Evolutionary conservation across 2,888 invertebrate genomes (phyloP).

Genomic region (Sisyra terminalis): DNA sequence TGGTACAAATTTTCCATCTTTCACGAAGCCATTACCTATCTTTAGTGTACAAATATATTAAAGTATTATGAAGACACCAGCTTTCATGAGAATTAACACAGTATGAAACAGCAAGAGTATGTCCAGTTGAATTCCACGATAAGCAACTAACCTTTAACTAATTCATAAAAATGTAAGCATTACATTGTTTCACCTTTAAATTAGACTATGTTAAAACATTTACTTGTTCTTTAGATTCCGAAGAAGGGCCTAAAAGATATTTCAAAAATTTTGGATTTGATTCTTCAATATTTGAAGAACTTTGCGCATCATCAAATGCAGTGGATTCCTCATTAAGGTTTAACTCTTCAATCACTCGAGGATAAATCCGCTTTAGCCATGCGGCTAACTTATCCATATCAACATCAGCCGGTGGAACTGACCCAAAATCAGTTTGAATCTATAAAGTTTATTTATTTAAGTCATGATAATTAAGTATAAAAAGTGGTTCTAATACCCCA

Average conservation of each 20-base stretch:
- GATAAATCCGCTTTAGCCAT: constrained; percentile 31
- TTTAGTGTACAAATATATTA: constrained; percentile 21
- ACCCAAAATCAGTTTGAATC: constrained; percentile 26
- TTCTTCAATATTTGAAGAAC: constrained; percentile 13
- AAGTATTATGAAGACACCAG: constrained; percentile 26
- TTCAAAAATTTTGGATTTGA: constrained; percentile 20
- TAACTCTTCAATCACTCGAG: constrained; percentile 28
- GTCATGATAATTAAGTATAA: not conserved
- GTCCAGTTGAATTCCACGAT: constrained; percentile 26
- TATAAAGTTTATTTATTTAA: constrained; percentile 11
- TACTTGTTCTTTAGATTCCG: not conserved
- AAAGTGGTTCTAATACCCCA: constrained; percentile 11
- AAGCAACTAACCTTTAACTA: constrained; percentile 17
- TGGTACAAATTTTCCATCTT: too few relatives aligned
- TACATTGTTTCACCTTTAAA: too few relatives aligned
- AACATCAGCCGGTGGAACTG: constrained; percentile 14
- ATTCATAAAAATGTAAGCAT: constrained; percentile 11
- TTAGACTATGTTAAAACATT: not conserved
- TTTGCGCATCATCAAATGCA: constrained; percentile 20
- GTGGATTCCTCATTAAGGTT: constrained; percentile 22
- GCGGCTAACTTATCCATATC: constrained; percentile 29
- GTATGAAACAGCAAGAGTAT: constrained; percentile 22
- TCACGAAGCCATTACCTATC: too few relatives aligned
- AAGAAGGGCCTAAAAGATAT: constrained; percentile 12
- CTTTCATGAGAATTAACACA: constrained; percentile 21